Evolutionary conservation across 92 coral and sea anemone genomes (phyloP).

Genomic region (Pocillopora meandrina): DNA sequence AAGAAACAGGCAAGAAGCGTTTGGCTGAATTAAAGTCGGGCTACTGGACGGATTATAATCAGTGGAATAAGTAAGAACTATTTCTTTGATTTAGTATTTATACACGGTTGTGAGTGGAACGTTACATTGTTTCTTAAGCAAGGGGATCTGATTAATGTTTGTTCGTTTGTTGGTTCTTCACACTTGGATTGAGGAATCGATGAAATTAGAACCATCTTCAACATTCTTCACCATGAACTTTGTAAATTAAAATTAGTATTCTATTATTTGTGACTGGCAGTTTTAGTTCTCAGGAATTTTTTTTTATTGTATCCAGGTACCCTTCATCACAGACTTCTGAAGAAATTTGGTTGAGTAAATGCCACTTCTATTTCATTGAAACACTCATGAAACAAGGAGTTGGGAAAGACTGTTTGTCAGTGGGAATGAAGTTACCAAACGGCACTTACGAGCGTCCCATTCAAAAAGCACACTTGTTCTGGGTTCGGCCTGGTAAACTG

Average conservation of each 20-base stretch:
- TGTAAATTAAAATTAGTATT: no score
- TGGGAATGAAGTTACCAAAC: conserved; percentile 72
- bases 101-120: no score
- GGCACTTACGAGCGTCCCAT: conserved; percentile 79
- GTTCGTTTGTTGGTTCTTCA: not conserved
- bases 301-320: conserved; percentile 11
- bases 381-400: conserved; percentile 58
- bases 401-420: conserved; percentile 63
- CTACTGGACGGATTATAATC: conserved; percentile 33
- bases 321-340: conserved; percentile 49
- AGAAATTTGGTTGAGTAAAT: conserved; percentile 60
- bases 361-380: conserved; percentile 61
- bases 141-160: not conserved
- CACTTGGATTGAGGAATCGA: no score
- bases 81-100: not conserved
- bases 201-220: no score
- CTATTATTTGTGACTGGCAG: no score
- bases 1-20: conserved; percentile 26
- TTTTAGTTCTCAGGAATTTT: not conserved
- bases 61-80: conserved; percentile 57
- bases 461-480: conserved; percentile 43
- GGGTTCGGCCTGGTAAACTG: conserved; percentile 74
- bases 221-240: not conserved
- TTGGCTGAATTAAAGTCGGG: conserved; percentile 17
- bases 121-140: not conserved